Conservation (phyloP, 2,113 vertebrate genomes). For the Eupsittula cactorum region DNA sequence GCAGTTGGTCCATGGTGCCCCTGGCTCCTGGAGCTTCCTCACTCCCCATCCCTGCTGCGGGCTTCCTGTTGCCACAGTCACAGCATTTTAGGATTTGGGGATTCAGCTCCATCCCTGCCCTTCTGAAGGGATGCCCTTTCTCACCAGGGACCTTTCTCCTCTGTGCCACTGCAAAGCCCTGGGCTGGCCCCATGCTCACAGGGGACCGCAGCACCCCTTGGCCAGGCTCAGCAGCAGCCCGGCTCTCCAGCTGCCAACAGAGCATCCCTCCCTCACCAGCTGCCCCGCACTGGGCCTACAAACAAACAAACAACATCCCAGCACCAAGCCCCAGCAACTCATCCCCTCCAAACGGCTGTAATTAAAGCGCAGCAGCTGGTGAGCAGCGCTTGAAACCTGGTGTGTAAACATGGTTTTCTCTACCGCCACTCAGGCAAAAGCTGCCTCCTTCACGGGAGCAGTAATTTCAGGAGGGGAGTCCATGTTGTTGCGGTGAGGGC, state of each 20-base stretch:
- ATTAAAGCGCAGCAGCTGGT: conserved; percentile 49
- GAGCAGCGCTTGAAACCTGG: conserved; percentile 2
- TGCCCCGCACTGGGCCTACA: not conserved
- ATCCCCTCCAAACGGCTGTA: not conserved
- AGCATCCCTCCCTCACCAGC: not conserved
- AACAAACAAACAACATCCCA: conserved; percentile 53
- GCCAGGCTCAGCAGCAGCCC: accelerated
- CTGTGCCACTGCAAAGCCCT: not conserved
- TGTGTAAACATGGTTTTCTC: conserved; percentile 56
- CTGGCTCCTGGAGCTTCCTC: not conserved
- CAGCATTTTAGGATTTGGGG: not conserved
- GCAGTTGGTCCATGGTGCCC: accelerated
- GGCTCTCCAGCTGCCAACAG: not conserved
- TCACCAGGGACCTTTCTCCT: not conserved
- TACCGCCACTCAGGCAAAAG: not conserved
- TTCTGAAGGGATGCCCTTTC: not conserved
- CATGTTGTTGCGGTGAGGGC: not conserved
- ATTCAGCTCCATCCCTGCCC: not conserved
- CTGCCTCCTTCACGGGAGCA: conserved; percentile 26
- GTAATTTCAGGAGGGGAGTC: conserved; percentile 36
- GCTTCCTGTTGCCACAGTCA: not conserved
- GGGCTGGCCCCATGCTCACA: accelerated
- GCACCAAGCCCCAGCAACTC: conserved; percentile 38
- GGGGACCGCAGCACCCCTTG: not conserved
- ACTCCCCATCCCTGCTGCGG: not conserved